phyloP scores from a whole-genome alignment of 2,797 vertebrate genomes.

The Rhinichthys osculus region DNA sequence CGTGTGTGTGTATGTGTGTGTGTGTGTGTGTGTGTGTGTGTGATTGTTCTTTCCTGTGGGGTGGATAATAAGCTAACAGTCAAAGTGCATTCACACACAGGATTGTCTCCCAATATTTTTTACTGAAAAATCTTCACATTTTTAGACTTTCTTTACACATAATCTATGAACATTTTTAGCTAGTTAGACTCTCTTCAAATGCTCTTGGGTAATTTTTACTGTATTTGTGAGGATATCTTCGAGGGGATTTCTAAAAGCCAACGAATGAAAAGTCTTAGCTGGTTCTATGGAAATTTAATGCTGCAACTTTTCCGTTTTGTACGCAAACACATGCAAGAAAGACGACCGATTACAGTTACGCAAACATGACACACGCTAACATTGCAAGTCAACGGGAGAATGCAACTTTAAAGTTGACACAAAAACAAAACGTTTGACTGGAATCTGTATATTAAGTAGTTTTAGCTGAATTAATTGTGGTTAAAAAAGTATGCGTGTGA shows the following conservation, averaged over 20 bases:
- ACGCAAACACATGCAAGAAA: neutral
- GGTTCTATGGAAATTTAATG: too few species aligned
- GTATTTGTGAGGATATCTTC: neutral
- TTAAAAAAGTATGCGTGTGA: neutral
- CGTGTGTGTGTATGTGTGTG: neutral
- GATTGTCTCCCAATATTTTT: neutral
- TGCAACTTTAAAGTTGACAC: neutral
- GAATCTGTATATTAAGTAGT: neutral
- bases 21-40: slow-evolving; percentile 11
- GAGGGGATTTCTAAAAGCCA: neutral
- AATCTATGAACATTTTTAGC: neutral
- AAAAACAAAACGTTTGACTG: too few species aligned
- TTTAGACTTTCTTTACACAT: neutral
- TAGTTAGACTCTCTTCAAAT: neutral
- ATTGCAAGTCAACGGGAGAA: neutral
- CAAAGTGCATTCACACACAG: neutral
- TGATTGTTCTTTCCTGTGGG: slow-evolving; percentile 53
- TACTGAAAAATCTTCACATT: neutral
- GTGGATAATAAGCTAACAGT: slow-evolving; percentile 8
- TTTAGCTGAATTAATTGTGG: neutral
- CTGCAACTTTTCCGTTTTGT: too few species aligned
- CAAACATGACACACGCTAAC: neutral
- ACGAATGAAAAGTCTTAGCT: neutral
- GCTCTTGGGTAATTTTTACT: neutral
- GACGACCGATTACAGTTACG: neutral